These are phyloP conservation scores for Andricus curvator DNA, from an alignment of 2,888 invertebrate genomes.

Conservation along the genomic window DNA sequence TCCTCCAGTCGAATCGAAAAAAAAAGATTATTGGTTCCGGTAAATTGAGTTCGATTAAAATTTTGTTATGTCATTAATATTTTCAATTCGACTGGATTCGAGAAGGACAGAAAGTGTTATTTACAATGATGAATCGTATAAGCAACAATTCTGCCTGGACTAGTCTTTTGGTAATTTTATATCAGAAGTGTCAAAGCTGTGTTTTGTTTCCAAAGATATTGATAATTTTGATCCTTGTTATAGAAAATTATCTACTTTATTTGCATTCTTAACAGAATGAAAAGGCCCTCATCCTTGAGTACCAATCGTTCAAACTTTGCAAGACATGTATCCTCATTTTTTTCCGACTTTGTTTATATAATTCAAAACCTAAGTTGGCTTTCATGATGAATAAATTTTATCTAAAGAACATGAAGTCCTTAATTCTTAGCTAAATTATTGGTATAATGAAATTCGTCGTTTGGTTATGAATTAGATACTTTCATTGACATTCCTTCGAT, in stretches of 20 bases:
- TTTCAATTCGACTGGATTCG: slow-evolving; percentile 1
- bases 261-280: slow-evolving; percentile 4
- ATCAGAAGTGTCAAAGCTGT: neutral
- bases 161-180: slow-evolving; percentile 14
- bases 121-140: slow-evolving; percentile 24
- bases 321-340: neutral
- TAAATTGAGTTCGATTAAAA: neutral
- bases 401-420: neutral
- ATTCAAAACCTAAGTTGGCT: neutral
- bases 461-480: neutral
- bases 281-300: neutral
- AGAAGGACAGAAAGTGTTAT: slow-evolving; percentile 1
- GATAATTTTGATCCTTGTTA: neutral
- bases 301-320: slow-evolving; percentile 1
- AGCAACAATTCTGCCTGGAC: slow-evolving; percentile 19
- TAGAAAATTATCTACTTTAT: neutral
- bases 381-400: neutral
- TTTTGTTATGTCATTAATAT: neutral
- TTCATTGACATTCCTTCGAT: neutral
- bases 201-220: neutral
- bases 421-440: neutral
- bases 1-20: neutral
- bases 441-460: neutral
- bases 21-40: neutral
- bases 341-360: neutral